Evolutionary conservation across 2,113 vertebrate genomes (phyloP).

Genomic region (Psammodynastes pulverulentus): DNA sequence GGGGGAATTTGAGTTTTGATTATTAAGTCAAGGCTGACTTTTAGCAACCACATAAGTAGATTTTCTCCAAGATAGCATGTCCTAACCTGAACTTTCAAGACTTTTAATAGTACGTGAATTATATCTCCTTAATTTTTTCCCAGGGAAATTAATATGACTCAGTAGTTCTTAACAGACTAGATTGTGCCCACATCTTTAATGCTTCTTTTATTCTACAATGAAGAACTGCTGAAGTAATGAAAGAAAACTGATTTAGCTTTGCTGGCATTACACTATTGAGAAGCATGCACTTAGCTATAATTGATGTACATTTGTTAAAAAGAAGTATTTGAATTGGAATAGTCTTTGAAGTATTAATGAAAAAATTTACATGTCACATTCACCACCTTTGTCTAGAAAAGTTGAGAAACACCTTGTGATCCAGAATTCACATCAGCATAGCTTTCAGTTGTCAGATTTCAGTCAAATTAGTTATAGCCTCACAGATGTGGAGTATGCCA

Average conservation of each 20-base stretch:
- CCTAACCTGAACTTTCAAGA: not conserved
- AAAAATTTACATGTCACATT: not conserved
- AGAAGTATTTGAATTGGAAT: not conserved
- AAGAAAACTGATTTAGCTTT: slow-evolving; percentile 12
- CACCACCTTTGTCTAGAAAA: not conserved
- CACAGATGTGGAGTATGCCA: not conserved
- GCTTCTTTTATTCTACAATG: not conserved
- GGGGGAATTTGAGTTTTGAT: not conserved
- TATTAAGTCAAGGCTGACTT: not conserved
- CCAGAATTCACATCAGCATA: not conserved
- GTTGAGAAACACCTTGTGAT: not conserved
- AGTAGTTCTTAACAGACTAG: not conserved
- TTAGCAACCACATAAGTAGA: not conserved
- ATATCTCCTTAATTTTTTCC: not conserved
- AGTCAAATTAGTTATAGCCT: not conserved
- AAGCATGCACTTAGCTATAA: not conserved
- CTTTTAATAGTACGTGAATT: not conserved
- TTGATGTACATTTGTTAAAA: not conserved
- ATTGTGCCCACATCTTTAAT: not conserved
- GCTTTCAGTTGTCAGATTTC: not conserved
- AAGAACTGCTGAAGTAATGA: not conserved
- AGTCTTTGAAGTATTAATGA: not conserved
- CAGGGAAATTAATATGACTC: not conserved
- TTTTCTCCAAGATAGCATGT: not conserved
- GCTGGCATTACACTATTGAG: not conserved